phyloP scores from a whole-genome alignment of 2,113 vertebrate species.

The Sinocyclocheilus rhinocerous region DNA sequence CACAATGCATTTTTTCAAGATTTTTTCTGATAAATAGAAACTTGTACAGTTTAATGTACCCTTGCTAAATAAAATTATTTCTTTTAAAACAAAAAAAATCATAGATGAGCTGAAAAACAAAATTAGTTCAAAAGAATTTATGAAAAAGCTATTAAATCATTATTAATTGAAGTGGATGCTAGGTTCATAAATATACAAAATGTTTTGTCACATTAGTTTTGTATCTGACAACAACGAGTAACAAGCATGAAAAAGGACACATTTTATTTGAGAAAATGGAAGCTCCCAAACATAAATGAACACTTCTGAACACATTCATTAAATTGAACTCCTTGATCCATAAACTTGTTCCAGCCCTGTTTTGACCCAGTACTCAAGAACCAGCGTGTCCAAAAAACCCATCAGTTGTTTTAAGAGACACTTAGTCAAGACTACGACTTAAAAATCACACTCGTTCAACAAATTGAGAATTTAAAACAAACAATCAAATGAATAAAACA shows the following conservation, averaged over 20 bases:
- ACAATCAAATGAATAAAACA: conserved; percentile 32
- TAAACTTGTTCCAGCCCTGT: neutral
- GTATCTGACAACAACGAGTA: too few species aligned
- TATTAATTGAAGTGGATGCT: too few species aligned
- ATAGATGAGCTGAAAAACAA: too few species aligned
- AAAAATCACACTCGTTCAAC: neutral
- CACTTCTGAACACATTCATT: neutral
- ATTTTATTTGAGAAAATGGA: neutral
- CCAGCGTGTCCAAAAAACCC: neutral
- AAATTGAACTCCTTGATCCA: neutral
- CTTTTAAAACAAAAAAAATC: neutral
- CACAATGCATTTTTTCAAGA: too few species aligned
- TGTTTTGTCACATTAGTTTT: too few species aligned
- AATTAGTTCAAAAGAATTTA: too few species aligned
- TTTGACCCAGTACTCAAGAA: neutral
- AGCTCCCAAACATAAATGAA: neutral
- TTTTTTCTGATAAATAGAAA: too few species aligned
- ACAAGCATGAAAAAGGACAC: neutral
- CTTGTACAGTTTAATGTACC: too few species aligned
- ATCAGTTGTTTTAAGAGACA: neutral
- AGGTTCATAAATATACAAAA: too few species aligned
- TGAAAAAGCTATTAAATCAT: too few species aligned
- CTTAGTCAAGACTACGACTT: neutral
- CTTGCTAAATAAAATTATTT: too few species aligned
- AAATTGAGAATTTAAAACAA: neutral